Evolutionary conservation across 2,888 invertebrate species (phyloP), one percentile per base, ranked within the genome.

Genomic region (Eupithecia abbreviata): DNA sequence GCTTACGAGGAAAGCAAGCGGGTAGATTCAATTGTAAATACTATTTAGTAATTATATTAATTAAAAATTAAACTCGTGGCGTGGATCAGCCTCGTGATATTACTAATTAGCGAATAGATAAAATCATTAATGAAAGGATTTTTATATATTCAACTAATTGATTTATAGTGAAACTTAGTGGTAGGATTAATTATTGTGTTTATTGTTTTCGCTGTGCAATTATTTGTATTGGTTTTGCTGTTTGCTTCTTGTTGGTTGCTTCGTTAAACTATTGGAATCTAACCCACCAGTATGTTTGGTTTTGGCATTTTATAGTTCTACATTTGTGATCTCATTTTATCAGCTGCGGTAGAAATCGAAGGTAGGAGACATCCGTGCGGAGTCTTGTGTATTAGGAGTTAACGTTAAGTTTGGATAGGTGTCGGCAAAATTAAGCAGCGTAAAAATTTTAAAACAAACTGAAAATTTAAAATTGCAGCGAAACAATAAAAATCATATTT

Each of bases 81-180:
- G 89, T 87, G 90, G 90, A 90, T 88, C 88, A 90, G 93, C 95
- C 94, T 93, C 95, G 95, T 95, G 95, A 95, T 95, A 95, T 94
- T 90, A 93, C 89, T 92, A 93, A 91, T 93, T 94, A 94, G 92
- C 90, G 90, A 93, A 93, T 94, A 94, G 92, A 93, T 93, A 90
- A 93, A 94, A 94, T 93, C 94, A 93, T 93, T 94, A 93, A 92
- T 90, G 92, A 94, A 93, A 88, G 93, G 91, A 93, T 93, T 95
- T 94, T 94, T 94, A 94, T 94, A 94, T 95, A 94, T 94, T 94
- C 93, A 93, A 93, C 92, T 94, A 92, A 94, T 93, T 92, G 92
- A 93, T 94, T 92, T 92, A 94, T 95, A 93, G 93, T 92, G 87
- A 93, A 94, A 92, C 92, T 89, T 94, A 94, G 92, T 88, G 85